A percentile compares a stretch with the other conserved stretches of the same genome.
Conservation (phyloP, 2,797 vertebrate species). For the Pterois miles region DNA sequence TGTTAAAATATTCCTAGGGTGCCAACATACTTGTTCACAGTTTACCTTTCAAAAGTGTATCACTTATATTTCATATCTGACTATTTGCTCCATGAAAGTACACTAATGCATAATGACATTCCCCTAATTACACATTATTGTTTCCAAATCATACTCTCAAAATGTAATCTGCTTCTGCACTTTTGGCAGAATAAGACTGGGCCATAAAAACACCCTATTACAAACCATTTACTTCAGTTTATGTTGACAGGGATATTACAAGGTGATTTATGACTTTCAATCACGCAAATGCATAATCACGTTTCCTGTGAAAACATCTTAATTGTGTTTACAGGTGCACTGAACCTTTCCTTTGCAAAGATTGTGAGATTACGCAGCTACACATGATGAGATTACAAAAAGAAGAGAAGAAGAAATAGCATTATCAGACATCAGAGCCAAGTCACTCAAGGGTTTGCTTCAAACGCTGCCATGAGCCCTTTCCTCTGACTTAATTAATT, state of each 20-base stretch:
- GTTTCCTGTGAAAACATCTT: conserved; percentile 61
- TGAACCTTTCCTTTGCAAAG: conserved; percentile 46
- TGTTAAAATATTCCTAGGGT: neutral
- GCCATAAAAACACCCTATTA: conserved; percentile 58
- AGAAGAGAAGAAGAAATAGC: conserved; percentile 5
- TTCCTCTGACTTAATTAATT: conserved; percentile 37
- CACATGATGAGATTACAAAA: conserved; percentile 47
- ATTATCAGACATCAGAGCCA: conserved; percentile 3
- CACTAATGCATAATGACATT: conserved; percentile 52
- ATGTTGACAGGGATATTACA: conserved; percentile 53
- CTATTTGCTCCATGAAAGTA: conserved; percentile 25
- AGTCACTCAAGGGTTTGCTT: conserved; percentile 21
- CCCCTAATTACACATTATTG: conserved; percentile 62
- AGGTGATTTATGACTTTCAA: conserved; percentile 68
- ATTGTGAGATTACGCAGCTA: conserved; percentile 51
- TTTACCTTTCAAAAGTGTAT: conserved; percentile 37
- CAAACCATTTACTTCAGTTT: conserved; percentile 52
- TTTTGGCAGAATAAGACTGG: conserved; percentile 46
- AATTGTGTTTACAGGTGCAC: conserved; percentile 64
- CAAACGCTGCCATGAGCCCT: conserved; percentile 13
- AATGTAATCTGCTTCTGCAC: conserved; percentile 58
- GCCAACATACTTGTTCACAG: neutral
- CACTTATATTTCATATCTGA: conserved; percentile 12
- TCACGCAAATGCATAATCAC: conserved; percentile 61
- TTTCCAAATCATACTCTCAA: conserved; percentile 53